A percentile compares a stretch with the other conserved stretches of the same genome.
These are phyloP conservation scores for Palythoa grandis DNA, from an alignment of 92 coral and sea anemone species.

Conservation along the genomic window DNA sequence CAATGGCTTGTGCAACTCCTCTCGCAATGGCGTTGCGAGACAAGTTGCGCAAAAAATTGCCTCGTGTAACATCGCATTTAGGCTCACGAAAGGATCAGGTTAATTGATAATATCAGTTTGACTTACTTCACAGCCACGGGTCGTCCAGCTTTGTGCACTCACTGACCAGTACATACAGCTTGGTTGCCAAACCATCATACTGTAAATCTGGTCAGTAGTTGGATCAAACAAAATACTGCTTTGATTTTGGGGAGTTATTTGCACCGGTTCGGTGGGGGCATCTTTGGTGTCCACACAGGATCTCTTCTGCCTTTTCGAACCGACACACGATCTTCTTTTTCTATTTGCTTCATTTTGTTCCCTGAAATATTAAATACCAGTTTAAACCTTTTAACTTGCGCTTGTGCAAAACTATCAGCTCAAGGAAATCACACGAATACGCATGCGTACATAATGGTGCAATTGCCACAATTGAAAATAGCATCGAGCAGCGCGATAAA, in stretches of 20 bases:
- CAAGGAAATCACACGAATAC: too few relatives aligned
- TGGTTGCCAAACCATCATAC: constrained; percentile 40
- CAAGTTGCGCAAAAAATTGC: too few relatives aligned
- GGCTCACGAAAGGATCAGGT: too few relatives aligned
- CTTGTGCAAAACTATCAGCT: too few relatives aligned
- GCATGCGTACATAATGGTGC: too few relatives aligned
- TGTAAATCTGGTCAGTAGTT: constrained; percentile 53
- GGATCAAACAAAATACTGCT: constrained; percentile 44
- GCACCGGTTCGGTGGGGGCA: constrained; percentile 46
- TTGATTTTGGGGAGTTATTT: constrained; percentile 19
- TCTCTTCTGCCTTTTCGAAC: constrained; percentile 45
- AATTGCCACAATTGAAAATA: too few relatives aligned
- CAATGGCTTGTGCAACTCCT: too few relatives aligned
- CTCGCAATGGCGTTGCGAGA: too few relatives aligned
- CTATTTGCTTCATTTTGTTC: neutral
- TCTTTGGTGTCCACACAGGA: constrained; percentile 59
- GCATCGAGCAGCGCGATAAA: too few relatives aligned
- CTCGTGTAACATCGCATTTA: too few relatives aligned
- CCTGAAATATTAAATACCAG: neutral
- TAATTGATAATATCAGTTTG: neutral
- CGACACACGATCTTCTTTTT: constrained; percentile 51
- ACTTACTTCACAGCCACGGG: constrained; percentile 54
- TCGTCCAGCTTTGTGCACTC: constrained; percentile 50
- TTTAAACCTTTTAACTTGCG: too few relatives aligned
- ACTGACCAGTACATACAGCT: constrained; percentile 60